These are phyloP conservation scores for Macrosteles quadrilineatus DNA, from an alignment of 1,140 invertebrate genomes.

Conservation along the genomic window DNA sequence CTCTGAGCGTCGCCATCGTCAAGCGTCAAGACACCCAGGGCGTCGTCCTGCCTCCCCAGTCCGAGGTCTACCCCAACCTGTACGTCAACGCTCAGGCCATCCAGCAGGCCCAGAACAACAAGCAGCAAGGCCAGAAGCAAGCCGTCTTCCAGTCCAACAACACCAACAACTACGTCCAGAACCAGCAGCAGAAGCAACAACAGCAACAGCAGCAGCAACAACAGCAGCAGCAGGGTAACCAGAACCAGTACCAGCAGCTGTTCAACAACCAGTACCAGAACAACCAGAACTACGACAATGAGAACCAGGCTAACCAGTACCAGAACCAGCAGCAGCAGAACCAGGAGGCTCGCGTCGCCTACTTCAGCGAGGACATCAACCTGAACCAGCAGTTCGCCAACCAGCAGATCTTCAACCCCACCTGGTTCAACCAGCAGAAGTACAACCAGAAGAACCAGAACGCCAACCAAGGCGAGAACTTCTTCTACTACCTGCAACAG, in stretches of 20 bases:
- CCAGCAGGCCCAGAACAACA: slow-evolving; percentile 12
- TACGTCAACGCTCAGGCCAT: slow-evolving; percentile 52
- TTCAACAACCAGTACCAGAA: slow-evolving; percentile 51
- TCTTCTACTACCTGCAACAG: slow-evolving; percentile 61
- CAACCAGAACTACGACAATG: slow-evolving; percentile 54
- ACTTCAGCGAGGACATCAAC: slow-evolving; percentile 73
- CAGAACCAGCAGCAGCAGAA: slow-evolving; percentile 67
- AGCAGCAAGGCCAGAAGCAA: slow-evolving; percentile 10
- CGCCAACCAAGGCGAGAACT: slow-evolving; percentile 59
- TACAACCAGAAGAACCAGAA: slow-evolving; percentile 47
- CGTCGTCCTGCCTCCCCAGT: slow-evolving; percentile 62
- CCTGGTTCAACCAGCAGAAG: slow-evolving; percentile 59
- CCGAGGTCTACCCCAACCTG: slow-evolving; percentile 66
- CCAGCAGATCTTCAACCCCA: slow-evolving; percentile 62
- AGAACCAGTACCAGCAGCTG: slow-evolving; percentile 41
- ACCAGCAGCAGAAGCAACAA: slow-evolving; percentile 21
- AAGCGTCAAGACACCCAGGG: slow-evolving; percentile 62
- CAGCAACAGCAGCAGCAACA: slow-evolving; percentile 6
- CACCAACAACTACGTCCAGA: slow-evolving; percentile 6
- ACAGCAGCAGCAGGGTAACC: background rate
- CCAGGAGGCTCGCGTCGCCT: slow-evolving; percentile 65
- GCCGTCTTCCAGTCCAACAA: background rate
- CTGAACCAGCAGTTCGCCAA: slow-evolving; percentile 41
- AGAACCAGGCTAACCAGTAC: slow-evolving; percentile 60
- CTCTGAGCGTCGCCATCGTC: slow-evolving; percentile 60